phyloP scores from a whole-genome alignment of 2,888 invertebrate genomes.

The Aphidius colemani region DNA sequence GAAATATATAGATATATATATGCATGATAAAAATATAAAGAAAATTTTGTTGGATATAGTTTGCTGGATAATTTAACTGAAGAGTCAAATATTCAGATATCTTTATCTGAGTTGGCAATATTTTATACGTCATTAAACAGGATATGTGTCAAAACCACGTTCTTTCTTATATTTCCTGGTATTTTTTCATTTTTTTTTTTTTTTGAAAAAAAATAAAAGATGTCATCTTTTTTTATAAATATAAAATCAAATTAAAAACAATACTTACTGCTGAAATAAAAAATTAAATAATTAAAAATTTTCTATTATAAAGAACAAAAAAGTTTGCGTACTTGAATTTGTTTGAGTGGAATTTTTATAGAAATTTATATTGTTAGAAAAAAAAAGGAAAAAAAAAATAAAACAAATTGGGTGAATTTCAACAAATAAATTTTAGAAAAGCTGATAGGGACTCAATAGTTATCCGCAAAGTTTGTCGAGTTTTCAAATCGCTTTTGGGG shows the following conservation, averaged over 20 bases:
- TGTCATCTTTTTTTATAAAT: too few species aligned
- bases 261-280: too few species aligned
- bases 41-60: conserved; percentile 4
- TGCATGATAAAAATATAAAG: not conserved
- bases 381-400: too few species aligned
- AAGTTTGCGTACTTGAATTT: not conserved
- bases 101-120: conserved; percentile 12
- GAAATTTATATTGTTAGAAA: too few species aligned
- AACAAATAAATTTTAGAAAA: not conserved
- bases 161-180: not conserved
- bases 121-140: conserved; percentile 26
- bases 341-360: not conserved
- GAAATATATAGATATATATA: too few species aligned
- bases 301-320: not conserved
- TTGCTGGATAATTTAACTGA: conserved; percentile 9
- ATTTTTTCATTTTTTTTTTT: too few species aligned
- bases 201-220: too few species aligned
- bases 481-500: conserved; percentile 32
- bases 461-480: conserved; percentile 25
- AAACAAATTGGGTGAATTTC: too few species aligned
- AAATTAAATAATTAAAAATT: too few species aligned
- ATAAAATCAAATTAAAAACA: too few species aligned
- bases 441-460: conserved; percentile 16
- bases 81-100: conserved; percentile 7
- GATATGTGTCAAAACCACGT: conserved; percentile 23